phyloP scores from a whole-genome alignment of 2,888 invertebrate species.

The Cancer borealis region DNA sequence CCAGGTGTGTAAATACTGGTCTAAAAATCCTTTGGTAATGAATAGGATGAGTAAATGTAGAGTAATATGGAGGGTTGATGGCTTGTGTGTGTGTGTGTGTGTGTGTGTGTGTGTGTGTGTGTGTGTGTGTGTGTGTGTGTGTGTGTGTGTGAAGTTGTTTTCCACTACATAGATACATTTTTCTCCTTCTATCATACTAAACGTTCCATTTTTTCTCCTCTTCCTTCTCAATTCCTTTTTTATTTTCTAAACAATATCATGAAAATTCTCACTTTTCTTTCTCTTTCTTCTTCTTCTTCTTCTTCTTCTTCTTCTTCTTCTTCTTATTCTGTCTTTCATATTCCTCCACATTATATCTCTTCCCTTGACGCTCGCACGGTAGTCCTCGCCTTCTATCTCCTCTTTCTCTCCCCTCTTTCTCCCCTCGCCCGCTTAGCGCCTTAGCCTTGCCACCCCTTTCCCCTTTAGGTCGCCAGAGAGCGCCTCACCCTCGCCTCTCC shows the following conservation, averaged over 20 bases:
- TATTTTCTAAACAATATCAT: background rate
- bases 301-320: no score
- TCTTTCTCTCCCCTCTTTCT: background rate
- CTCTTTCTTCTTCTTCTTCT: background rate
- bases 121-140: conserved; percentile 11
- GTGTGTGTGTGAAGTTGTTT: background rate
- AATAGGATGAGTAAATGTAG: background rate
- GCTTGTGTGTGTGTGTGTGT: conserved; percentile 20
- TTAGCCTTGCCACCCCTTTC: background rate
- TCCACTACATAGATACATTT: background rate
- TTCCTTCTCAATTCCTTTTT: background rate
- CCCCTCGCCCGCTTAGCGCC: background rate
- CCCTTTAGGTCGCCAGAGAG: background rate
- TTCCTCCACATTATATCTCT: background rate
- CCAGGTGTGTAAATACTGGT: background rate
- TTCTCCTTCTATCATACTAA: background rate
- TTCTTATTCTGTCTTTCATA: background rate
- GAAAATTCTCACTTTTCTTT: background rate
- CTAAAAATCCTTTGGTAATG: background rate
- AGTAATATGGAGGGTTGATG: background rate
- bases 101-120: conserved; percentile 16
- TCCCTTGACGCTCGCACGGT: background rate
- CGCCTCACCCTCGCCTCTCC: background rate
- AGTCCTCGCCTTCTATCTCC: background rate
- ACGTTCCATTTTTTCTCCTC: background rate